Base-by-base conservation (phyloP, 2,797 vertebrate genomes). In the Bradypus variegatus region DNA sequence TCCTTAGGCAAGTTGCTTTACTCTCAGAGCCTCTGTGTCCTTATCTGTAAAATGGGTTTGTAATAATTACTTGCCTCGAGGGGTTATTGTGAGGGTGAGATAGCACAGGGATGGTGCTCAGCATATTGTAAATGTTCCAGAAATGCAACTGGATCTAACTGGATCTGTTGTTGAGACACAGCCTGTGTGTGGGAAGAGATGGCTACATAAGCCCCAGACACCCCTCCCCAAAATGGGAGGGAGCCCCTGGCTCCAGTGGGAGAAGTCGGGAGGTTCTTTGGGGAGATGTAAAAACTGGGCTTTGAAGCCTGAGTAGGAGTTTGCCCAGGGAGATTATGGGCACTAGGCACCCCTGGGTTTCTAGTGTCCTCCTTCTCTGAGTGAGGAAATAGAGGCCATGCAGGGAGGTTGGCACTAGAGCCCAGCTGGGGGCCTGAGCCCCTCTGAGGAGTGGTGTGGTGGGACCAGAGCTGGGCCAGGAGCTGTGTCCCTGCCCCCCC, bases 91-190 rank as follows among this genome's bases (percentile, higher is more conserved):
- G 75, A 48, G 55, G 31, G 36, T 50, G 6, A 6, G 1, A 5
- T 5, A 60, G 0, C 1, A 1, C 1, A 5, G 77, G 23, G 7
- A 27, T 29, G 29, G n/a, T 5, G 29, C n/a, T 48, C 8, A 25
- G 7, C 27, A 33, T 27, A 11, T 67, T 18, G 1, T 31, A 6
- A 11, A 14, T 10, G 50, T 79, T 27, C 6, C 0, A 12, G 67
- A 33, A 15, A 1, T 16, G 19, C 1, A 0, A 0, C 41, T 38
- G 14, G 3, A 55, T 86, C 79, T 2, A 0, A 0, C 41, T 38
- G 14, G 3, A 55, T 86, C 79, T 79, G 29, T 50, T 67, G 8
- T 4, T 21, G 41, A 77, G 67, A 33, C 9, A 33, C 8, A 29
- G 41, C 31, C 45, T 1, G 18, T 4, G 23, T 0, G 8, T 10